A percentile compares a stretch with the other conserved stretches of the same genome.
These are phyloP conservation scores for Himantopus leucocephalus DNA, from an alignment of 2,113 vertebrate genomes.

Conservation along the genomic window DNA sequence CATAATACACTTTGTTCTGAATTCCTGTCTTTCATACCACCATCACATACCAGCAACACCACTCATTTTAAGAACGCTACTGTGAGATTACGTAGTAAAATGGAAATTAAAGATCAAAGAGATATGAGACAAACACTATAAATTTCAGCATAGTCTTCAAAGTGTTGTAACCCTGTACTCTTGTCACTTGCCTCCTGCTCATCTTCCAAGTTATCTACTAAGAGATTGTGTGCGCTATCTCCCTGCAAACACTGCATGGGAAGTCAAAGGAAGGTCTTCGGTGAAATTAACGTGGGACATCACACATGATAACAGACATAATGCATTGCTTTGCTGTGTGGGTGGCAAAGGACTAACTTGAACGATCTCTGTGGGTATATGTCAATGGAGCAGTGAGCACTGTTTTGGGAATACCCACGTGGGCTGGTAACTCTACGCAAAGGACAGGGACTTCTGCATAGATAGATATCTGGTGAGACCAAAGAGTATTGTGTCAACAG, in stretches of 20 bases:
- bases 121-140: background rate
- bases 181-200: background rate
- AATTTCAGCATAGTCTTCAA: background rate
- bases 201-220: background rate
- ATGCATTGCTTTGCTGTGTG: background rate
- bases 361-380: background rate
- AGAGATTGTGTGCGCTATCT: accelerated
- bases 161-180: background rate
- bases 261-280: background rate
- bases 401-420: background rate
- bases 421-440: background rate
- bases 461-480: background rate
- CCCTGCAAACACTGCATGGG: accelerated
- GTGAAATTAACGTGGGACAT: background rate
- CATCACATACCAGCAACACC: background rate
- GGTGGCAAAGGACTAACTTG: background rate
- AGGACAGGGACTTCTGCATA: background rate
- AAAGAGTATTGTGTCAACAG: background rate
- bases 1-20: background rate
- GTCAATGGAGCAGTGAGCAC: background rate
- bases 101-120: conserved; percentile 11
- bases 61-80: background rate
- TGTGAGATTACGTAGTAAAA: background rate
- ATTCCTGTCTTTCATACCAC: background rate
- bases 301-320: background rate